phyloP scores from a whole-genome alignment of 2,113 vertebrate species.

The Semnornis frantzii region DNA sequence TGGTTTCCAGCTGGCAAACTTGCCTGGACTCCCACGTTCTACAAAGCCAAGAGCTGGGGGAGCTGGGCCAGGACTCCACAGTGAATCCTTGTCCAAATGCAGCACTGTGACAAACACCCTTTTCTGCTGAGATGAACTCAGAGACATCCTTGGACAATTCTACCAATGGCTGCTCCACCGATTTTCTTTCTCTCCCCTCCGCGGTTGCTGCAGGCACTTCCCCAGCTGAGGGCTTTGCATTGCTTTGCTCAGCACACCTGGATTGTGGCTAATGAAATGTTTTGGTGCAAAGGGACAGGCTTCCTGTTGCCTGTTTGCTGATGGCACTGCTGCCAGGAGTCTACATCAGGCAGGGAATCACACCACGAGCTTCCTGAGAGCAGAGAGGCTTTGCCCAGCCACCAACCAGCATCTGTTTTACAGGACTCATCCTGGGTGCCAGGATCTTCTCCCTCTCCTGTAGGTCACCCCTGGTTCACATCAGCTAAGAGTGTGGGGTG shows the following conservation, averaged over 20 bases:
- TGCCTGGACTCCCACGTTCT: background rate
- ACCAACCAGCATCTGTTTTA: background rate
- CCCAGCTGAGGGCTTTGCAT: background rate
- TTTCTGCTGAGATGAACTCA: background rate
- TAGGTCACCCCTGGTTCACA: background rate
- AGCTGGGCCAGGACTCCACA: background rate
- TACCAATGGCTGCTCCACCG: background rate
- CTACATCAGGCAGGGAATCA: background rate
- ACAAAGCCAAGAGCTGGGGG: background rate
- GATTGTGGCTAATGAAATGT: slow-evolving; percentile 13
- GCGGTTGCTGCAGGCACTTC: background rate
- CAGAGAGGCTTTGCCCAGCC: background rate
- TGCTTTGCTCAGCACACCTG: background rate
- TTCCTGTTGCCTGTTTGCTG: background rate
- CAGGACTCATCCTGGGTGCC: background rate
- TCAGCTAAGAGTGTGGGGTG: background rate
- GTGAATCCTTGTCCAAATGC: background rate
- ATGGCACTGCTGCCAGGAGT: background rate
- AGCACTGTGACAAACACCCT: background rate
- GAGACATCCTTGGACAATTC: background rate
- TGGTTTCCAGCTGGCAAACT: background rate
- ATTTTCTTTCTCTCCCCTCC: background rate
- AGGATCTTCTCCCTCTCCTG: background rate
- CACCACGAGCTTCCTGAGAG: background rate
- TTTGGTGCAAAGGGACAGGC: slow-evolving; percentile 26